Evolutionary conservation across 2,113 vertebrate genomes (phyloP), one percentile per base, ranked within the genome.

Genomic region (Lanius ludovicianus): DNA sequence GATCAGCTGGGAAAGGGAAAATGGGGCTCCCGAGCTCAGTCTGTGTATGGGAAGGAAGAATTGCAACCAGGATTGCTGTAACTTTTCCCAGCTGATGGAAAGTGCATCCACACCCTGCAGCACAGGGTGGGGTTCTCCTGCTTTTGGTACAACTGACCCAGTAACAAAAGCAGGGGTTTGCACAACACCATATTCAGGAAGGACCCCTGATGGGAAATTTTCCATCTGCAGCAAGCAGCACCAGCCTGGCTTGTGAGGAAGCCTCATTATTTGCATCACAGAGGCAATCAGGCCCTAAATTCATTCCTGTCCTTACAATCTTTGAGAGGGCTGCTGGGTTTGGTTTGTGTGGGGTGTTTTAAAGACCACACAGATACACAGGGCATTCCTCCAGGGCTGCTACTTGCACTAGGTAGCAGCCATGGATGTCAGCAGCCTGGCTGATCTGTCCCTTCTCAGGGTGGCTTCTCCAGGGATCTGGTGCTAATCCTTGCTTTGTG

Each of bases 301-400:
- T 44, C 20, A 63, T 42, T 78, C n/a, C 50, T 24, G 17, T 37
- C 18, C 37, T 15, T 31, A 23, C 24, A 37, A 47, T n/a, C 20
- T 20, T 62, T 49, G 28, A 84, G 14, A 52, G 18, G 5, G 9
- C 16, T 6, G 3, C 20, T 69, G 14, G 13, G 4, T n/a, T 62
- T 27, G 28, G 4, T 37, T 12, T 12, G 4, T 5, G 31, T 18
- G 22, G 3, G 1, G 3, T 41, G 13, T 7, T 9, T 12, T 35
- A 28, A 28, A 30, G 46, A 27, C 37, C 31, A 7, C 3, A 2
- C 16, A 20, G 37, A 21, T 19, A 30, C 42, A 35, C 14, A 15
- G 10, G 7, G 53, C 37, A 53, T 73, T 57, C 27, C 39, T 62
- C 49, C 63, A 69, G 4, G 13, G 17, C 13, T 84, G 7, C 59